Percentiles rank a stretch among this genome's conserved stretches.
These are phyloP conservation scores for Autographa gamma DNA, from an alignment of 2,888 invertebrate species.

Conservation along the genomic window DNA sequence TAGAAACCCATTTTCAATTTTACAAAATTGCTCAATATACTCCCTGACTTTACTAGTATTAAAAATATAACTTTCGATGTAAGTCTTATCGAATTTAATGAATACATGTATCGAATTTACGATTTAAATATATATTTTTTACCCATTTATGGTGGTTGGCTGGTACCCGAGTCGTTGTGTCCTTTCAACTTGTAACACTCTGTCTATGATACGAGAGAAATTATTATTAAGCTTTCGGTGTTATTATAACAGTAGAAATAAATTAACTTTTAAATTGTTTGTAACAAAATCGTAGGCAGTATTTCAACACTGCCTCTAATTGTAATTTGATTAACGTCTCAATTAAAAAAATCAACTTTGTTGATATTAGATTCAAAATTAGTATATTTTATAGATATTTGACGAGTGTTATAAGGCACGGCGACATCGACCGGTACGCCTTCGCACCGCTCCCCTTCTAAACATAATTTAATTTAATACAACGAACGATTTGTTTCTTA, in stretches of 20 bases:
- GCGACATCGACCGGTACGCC: slow-evolving; percentile 6
- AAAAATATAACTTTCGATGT: slow-evolving; percentile 29
- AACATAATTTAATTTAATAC: slow-evolving; percentile 37
- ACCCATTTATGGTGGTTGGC: slow-evolving; percentile 14
- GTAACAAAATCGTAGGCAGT: too few relatives aligned
- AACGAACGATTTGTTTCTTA: slow-evolving; percentile 55
- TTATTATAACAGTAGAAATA: neutral
- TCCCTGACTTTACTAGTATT: slow-evolving; percentile 11
- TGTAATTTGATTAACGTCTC: too few relatives aligned
- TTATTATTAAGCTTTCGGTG: neutral
- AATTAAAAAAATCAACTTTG: too few relatives aligned
- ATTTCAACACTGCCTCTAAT: too few relatives aligned
- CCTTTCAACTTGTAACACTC: neutral
- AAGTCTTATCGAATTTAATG: slow-evolving; percentile 54
- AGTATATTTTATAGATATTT: too few relatives aligned
- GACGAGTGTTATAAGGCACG: neutral
- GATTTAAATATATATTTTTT: slow-evolving; percentile 26
- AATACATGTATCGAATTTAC: slow-evolving; percentile 39
- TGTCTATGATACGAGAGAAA: too few relatives aligned
- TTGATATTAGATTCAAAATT: too few relatives aligned
- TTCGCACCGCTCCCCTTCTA: slow-evolving; percentile 4
- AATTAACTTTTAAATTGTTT: too few relatives aligned
- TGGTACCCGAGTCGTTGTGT: slow-evolving; percentile 17
- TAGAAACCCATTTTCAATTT: slow-evolving; percentile 26
- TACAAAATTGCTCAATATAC: slow-evolving; percentile 51